Evolutionary conservation across 2,113 vertebrate genomes (phyloP), one percentile per base, ranked within the genome.

Genomic region (Embiotoca jacksoni): DNA sequence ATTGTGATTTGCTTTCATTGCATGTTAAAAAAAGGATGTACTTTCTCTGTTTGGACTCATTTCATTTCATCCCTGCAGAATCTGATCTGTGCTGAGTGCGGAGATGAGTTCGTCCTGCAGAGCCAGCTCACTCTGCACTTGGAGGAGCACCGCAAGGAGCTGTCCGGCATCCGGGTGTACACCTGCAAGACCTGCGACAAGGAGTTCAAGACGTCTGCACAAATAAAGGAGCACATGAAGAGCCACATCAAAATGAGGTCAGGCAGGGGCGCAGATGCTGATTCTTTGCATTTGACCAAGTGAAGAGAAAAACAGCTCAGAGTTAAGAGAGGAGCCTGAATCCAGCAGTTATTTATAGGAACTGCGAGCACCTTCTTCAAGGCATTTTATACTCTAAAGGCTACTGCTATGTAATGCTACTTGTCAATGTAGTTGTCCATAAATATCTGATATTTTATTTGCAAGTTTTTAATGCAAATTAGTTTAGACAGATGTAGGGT

Each of bases 81-180:
- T 88, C 92, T 99, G 82, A 98, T 99, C 92, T 99, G 98, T 75
- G 91, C 94, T 1, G 98, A 99, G 92, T 99, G 98, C 35, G 98
- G 98, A 36, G 98, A 99, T 90, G 98, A 99, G 93, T 99, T 99
- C 66, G 93, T 97, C 15, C 96, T 99, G 72, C 97, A 99, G 92
- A 99, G 96, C 92, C 97, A 99, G 91, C 95, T 99, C 75, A 95
- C 96, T 11, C 82, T 96, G 54, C 98, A 99, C 86, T 92, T 98
- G 93, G 97, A 98, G 81, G 97, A 98, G 72, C 98, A 99, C 89
- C 95, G 97, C 6, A 96, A 98, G 72, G 98, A 99, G 82, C 76
- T 99, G 88, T 92, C 95, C 0, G 96, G 96, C 56, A 90, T 75
- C 87, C 96, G 95, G 13, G 90, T 92, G 6, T 96, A 96, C 86